Evolutionary conservation across 2,888 invertebrate species (phyloP), one percentile per base, ranked within the genome.

Genomic region (Chloromyia formosa): DNA sequence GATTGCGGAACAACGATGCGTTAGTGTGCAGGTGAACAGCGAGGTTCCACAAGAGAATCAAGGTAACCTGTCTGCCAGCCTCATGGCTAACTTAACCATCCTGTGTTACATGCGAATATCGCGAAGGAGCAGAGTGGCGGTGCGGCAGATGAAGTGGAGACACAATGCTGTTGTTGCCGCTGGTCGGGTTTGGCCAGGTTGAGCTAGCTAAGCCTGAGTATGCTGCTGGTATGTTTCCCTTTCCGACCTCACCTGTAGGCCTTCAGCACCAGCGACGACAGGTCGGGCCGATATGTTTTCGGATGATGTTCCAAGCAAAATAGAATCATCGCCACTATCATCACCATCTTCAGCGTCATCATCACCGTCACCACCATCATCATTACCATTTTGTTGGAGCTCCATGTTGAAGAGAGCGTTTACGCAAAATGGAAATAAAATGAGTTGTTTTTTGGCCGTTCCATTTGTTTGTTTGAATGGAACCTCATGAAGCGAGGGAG

Each of bases 251-350:
- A n/a, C 49, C 49, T 12, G 49, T 2, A 12, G 14, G 12, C 12
- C 49, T n/a, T 49, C 12, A n/a, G 12, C 3, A 12, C 3, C 49
- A 12, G 16, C 49, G 16, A 42, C 42, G 49, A 12, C 49, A 49
- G 49, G 53, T 53, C 20, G 22, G 58, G 61, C 61, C 35, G 27
- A n/a, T 35, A 23, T n/a, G 20, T 4, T 18, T 58, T 20, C 61
- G 14, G 35, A 12, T 35, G 2, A 58, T 58, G 58, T 20, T 58
- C 40, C 12, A 62, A 62, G 40, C 12, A 40, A 49, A 66, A 66
- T 66, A 20, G 66, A 66, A 66, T 49, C 66, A 66, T 66, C 66
- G 35, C 2, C 16, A 56, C 20, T 20, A 56, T 56, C 56, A 53
- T 53, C 53, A 56, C 10, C 53, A 53, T 14, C 4, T 14, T 53